A percentile compares a stretch with the other conserved stretches of the same genome.
Evolutionary conservation across 1,140 invertebrate species (phyloP).

Genomic region (Tetranychus cinnabarinus): DNA sequence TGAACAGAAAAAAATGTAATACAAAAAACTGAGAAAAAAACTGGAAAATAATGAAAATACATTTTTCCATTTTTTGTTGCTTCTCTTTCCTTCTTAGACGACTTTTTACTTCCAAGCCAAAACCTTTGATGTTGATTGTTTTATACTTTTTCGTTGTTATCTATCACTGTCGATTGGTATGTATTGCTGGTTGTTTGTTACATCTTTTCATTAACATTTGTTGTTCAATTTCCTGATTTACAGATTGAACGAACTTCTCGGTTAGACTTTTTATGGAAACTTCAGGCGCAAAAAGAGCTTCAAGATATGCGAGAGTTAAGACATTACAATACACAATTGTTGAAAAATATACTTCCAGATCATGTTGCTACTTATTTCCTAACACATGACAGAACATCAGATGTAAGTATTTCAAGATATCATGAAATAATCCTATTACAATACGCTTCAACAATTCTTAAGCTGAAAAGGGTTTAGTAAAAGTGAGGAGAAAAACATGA

Average conservation of each 20-base stretch:
- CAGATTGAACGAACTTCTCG: constrained; percentile 47
- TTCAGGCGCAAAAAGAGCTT: constrained; percentile 65
- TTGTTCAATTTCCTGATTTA: neutral
- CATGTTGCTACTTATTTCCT: constrained; percentile 87
- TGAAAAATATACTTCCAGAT: constrained; percentile 46
- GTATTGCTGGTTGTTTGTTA: neutral
- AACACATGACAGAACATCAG: constrained; percentile 40
- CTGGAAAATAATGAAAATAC: too few relatives aligned
- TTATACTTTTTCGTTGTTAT: constrained; percentile 66
- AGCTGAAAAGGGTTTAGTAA: neutral
- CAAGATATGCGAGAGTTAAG: constrained; percentile 70
- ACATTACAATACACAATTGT: constrained; percentile 54
- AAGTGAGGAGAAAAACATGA: neutral
- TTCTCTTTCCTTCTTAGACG: too few relatives aligned
- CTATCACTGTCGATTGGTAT: constrained; percentile 57
- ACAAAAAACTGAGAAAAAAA: too few relatives aligned
- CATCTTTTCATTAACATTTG: neutral
- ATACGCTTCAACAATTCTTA: too few relatives aligned
- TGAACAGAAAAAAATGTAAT: too few relatives aligned
- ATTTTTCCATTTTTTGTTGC: too few relatives aligned
- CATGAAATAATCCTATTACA: neutral
- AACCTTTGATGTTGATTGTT: constrained; percentile 46
- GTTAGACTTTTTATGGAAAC: constrained; percentile 84
- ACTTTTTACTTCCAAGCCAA: neutral
- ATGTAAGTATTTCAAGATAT: constrained; percentile 19